A percentile compares a stretch with the other conserved stretches of the same genome.
Evolutionary conservation across 2,797 vertebrate genomes (phyloP).

Genomic region (Luscinia megarhynchos): DNA sequence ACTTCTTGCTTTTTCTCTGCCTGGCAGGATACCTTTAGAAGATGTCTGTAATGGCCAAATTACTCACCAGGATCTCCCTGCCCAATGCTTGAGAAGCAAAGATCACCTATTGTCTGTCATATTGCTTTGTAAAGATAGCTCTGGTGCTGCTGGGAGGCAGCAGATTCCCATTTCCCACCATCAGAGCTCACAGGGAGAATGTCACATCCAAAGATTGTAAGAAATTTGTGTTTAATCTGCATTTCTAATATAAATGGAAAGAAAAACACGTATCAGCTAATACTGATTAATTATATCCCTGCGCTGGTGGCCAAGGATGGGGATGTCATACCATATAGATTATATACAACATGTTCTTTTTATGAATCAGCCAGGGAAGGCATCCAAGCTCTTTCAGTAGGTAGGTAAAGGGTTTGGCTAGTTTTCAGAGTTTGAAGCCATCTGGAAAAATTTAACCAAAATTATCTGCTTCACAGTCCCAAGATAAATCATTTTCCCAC

Average conservation of each 20-base stretch:
- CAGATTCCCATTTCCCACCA: background rate
- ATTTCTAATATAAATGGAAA: constrained; percentile 30
- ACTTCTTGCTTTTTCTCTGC: background rate
- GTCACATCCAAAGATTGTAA: background rate
- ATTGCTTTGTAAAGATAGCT: background rate
- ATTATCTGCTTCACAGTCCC: constrained; percentile 82
- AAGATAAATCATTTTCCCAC: constrained; percentile 84
- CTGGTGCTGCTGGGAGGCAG: background rate
- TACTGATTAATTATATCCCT: constrained; percentile 46
- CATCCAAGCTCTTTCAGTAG: constrained; percentile 66
- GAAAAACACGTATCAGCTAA: constrained; percentile 21
- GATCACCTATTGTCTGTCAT: background rate
- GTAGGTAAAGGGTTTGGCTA: constrained; percentile 78
- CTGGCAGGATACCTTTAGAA: background rate
- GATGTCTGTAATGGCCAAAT: background rate
- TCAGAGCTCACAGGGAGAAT: background rate
- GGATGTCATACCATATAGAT: background rate
- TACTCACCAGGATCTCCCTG: background rate
- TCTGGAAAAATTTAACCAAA: constrained; percentile 81
- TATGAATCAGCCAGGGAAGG: constrained; percentile 39
- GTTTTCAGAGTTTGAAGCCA: constrained; percentile 68
- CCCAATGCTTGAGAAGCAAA: background rate
- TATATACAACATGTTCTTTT: constrained; percentile 6
- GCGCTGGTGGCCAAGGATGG: constrained; percentile 6
- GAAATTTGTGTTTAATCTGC: background rate